Base-by-base conservation (phyloP, 2,888 invertebrate genomes). In the Rhopalosiphum nymphaeae region DNA sequence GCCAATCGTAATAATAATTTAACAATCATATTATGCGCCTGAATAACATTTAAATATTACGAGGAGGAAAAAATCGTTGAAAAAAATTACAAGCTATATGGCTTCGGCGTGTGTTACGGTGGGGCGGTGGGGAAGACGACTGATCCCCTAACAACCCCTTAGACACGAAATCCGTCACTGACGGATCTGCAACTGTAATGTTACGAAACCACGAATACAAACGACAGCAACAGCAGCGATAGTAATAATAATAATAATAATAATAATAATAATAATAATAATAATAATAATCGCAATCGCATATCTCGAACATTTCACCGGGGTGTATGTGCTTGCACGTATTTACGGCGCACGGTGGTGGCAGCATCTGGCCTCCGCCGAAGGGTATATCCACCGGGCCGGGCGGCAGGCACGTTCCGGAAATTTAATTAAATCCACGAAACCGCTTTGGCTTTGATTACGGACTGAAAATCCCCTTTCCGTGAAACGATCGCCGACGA, bases 361-460 rank as follows among this genome's bases (percentile, higher is more conserved):
- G 86, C 86, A 86, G 86, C 86, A 86, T 86, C 86, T 86, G 86
- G 44, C 78, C 26, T 46, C 46, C 26, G 44, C 85, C 26, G 26
- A 11, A 46, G 46, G 86, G 46, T 46, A 29, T 44, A 86, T 29
- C 13, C 29, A 5, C 16, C 0, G 86, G 42, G 29, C 25, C n/a
- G 46, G 53, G 86, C 29, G 86, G 49, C 21, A 84, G 26, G 42
- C 84, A 36, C 56, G 56, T 91, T 57, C 57, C 92, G 89, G 93
- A 85, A 89, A 93, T 93, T 93, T 90, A 89, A 93, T 93, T 84
- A 90, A 90, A 97, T 96, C 94, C 84, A 53, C 93, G 44, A 56
- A 67, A 94, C 29, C 93, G 92, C 67, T 56, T 94, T 67, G 94
- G 92, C 89, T 94, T 90, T 90, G 87, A 92, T 94, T 91, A 93